phyloP scores from a whole-genome alignment of 2,797 vertebrate genomes.

The Dicrostonyx torquatus region DNA sequence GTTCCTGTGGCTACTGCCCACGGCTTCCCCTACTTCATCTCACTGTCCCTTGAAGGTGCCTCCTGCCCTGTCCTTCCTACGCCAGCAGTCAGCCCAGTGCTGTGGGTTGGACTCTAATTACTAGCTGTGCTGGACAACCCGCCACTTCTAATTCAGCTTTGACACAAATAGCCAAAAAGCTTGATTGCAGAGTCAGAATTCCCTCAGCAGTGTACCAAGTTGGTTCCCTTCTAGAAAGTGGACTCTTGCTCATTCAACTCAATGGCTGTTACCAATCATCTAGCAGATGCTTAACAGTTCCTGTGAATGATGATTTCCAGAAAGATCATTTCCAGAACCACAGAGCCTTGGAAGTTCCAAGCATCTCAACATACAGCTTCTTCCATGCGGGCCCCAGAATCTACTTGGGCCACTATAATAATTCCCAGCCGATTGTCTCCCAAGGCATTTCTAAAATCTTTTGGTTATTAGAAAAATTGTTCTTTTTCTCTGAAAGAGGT shows the following conservation, averaged over 20 bases:
- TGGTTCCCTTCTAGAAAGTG: constrained; percentile 4
- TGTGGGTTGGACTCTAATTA: constrained; percentile 70
- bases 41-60: constrained; percentile 42
- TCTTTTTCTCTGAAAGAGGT: background rate
- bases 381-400: background rate
- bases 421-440: background rate
- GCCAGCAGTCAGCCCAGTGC: constrained; percentile 10
- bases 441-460: background rate
- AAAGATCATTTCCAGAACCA: constrained; percentile 2
- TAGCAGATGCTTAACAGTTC: background rate
- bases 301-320: background rate
- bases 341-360: background rate
- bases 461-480: constrained; percentile 29
- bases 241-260: constrained; percentile 32
- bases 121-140: constrained; percentile 52
- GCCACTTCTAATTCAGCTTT: constrained; percentile 71
- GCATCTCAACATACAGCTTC: background rate
- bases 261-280: background rate
- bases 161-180: constrained; percentile 78
- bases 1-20: constrained; percentile 49
- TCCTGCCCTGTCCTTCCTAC: constrained; percentile 56
- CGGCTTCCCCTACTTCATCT: background rate
- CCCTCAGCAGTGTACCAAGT: constrained; percentile 35
- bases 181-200: constrained; percentile 69
- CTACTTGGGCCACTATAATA: background rate